phyloP scores from a whole-genome alignment of 1,140 invertebrate genomes.

The Argopecten irradians region DNA sequence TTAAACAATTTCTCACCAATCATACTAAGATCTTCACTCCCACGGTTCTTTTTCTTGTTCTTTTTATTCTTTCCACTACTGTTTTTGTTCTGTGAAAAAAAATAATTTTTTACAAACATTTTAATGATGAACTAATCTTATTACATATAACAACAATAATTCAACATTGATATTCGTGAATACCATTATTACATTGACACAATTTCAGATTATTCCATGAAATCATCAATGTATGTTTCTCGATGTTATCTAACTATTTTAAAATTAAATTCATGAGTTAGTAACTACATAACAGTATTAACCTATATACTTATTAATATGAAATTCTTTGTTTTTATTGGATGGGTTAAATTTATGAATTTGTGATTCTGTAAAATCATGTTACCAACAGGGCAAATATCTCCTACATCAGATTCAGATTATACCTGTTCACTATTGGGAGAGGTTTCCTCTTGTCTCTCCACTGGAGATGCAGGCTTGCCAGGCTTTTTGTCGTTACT shows the following conservation, averaged over 20 bases:
- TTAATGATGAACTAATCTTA: too few relatives aligned
- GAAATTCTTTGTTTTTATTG: too few relatives aligned
- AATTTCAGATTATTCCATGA: not conserved
- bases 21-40: constrained; percentile 58
- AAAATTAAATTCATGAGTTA: not conserved
- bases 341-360: too few relatives aligned
- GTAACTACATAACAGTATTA: not conserved
- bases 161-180: not conserved
- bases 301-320: too few relatives aligned
- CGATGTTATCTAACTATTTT: not conserved
- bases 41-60: constrained; percentile 61
- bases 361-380: not conserved
- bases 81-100: constrained; percentile 49
- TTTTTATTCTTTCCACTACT: constrained; percentile 58
- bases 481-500: constrained; percentile 29
- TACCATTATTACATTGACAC: not conserved
- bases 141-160: not conserved
- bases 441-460: not conserved
- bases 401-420: not conserved
- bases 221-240: not conserved
- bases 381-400: not conserved
- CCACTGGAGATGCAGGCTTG: not conserved
- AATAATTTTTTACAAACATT: too few relatives aligned
- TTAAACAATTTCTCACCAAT: constrained; percentile 54
- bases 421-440: constrained; percentile 25